Evolutionary conservation across 2,113 vertebrate genomes (phyloP), one percentile per base, ranked within the genome.

Genomic region (Montifringilla adamsi): DNA sequence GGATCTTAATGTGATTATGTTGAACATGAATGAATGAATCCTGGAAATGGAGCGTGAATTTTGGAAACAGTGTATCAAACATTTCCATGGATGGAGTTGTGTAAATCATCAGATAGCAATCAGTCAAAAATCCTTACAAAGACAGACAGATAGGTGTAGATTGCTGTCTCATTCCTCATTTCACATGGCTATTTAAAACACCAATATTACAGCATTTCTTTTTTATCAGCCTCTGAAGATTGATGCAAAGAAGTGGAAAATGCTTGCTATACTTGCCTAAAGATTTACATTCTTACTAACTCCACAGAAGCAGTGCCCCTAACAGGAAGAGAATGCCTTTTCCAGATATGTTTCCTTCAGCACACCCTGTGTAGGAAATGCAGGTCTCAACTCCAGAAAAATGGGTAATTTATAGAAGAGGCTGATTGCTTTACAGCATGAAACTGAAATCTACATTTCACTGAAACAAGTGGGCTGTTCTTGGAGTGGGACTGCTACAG

Each of bases 371-470:
- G 28, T 31, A 91, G 69, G 46, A 95, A 84, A 75, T 7, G 1
- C 47, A 84, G 79, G 24, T 69, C 33, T 81, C 44, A 66, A 49
- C n/a, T 68, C 23, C 13, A 75, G 79, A 86, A 90, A 81, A 80
- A 33, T 1, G 1, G 20, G 18, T 79, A 53, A 93, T 93, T 94
- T 96, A 85, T 76, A 91, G 84, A 64, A 69, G 55, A 90, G 39
- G 43, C 26, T 85, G 81, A 95, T 96, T 76, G 84, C 35, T 95
- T 94, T 93, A 58, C 86, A 93, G 78, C n/a, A 94, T 83, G 89
- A 95, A 76, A 62, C 78, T 50, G 62, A 84, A 91, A 79, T 49
- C 84, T 62, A 73, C 74, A 66, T 87, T 95, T 91, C 84, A 89
- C 49, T 82, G 43, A 73, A 91, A 85, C 31, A 76, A 79, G 74